Base-by-base conservation (phyloP, 2,113 vertebrate species). In the Fregetta grallaria region DNA sequence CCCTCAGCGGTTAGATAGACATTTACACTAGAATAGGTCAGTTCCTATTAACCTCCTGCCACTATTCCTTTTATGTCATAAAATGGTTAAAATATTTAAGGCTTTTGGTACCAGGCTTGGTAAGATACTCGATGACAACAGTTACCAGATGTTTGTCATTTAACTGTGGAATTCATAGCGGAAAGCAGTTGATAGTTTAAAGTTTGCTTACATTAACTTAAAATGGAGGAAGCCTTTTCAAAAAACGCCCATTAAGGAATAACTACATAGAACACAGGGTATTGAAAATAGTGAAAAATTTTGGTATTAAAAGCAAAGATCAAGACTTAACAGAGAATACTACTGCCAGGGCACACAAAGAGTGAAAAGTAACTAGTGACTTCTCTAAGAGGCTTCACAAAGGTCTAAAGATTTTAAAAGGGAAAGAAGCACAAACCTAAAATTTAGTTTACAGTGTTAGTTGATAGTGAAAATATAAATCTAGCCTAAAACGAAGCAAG, bases 71-170 rank as follows among this genome's bases (percentile, higher is more conserved):
- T 97, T 95, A 96, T 96, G 95, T 98, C 8, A 32, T 97, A 96
- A 98, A 96, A 97, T 95, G 68, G 53, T 92, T 96, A 96, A 97
- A 98, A 97, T 97, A 96, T 86, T 96, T 86, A 68, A 97, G 76
- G 71, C 79, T 96, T 97, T 97, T 95, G 80, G 86, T 97, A 96
- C 92, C 77, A 96, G 91, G n/a, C 83, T 97, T 96, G 74, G 86
- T 97, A 67, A 95, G 61, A 38, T 96, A 95, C 96, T 96, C 61
- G 7, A 80, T 97, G 68, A 88, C 90, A 98, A 79, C 91, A 95
- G 34, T 97, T 98, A 91, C 83, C 94, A 96, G 93, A 95, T 98
- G 84, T 93, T 92, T 96, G 87, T 73, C 50, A 72, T 89, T 59
- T 94, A 83, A 70, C 88, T 84, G 29, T 91, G 82, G 80, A 94